Evolutionary conservation across 2,797 vertebrate genomes (phyloP), one percentile per base, ranked within the genome.

Genomic region (Odontamblyopus rebecca): DNA sequence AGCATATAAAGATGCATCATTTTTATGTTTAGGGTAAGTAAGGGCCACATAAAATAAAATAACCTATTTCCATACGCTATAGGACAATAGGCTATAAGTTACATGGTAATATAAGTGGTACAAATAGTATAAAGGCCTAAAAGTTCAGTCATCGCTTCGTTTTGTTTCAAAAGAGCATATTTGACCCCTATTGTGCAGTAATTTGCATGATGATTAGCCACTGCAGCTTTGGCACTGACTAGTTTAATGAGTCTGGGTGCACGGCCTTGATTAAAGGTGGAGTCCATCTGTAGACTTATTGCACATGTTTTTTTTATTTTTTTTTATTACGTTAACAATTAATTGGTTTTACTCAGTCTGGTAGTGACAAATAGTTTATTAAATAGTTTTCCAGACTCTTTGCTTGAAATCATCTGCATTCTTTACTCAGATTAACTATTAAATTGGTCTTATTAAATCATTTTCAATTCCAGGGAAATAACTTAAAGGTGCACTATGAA

Each of bases 301-400:
- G 18, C 51, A 18, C 23, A 23, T 23, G 23, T 23, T 23, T 23
- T 23, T 23, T 23, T 23, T 23, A 0, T 23, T 23, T 23, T 23
- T 23, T 23, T 23, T 23, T 1, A 23, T 23, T 23, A 23, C 23
- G 19, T 44, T 12, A 44, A 44, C 41, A 53, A 19, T 18, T 6
- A 53, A 6, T 53, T 53, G 18, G 6, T 7, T 53, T 53, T 53
- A 53, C 18, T 53, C 5, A 51, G 16, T 3, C 51, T 53, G 19
- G 6, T 53, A 6, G 19, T 19, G 6, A 6, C 51, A 51, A 51
- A 51, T 16, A 19, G 50, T 53, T 53, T 2, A 53, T 53, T 19
- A 51, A 51, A 51, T 51, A 18, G 16, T 75, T 73, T 68, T 71
- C 66, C 80, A 75, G 70, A 75, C 15, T 5, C 11, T 44, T 44